Conservation (phyloP, 2,797 vertebrate genomes). For the Holocentrus rufus region DNA sequence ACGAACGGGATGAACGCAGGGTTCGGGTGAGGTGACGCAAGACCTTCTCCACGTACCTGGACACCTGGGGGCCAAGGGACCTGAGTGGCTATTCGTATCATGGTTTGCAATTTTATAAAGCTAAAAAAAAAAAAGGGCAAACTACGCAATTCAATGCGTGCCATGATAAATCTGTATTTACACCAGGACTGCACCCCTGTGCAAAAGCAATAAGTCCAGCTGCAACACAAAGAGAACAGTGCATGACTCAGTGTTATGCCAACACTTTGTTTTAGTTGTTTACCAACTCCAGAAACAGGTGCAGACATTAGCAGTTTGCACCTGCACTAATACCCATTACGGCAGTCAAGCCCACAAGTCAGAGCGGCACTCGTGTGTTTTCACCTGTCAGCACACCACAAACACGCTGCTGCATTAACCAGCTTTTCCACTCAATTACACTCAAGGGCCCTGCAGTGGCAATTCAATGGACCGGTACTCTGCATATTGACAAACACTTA, state of each 20-base stretch:
- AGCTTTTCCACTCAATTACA: conserved; percentile 67
- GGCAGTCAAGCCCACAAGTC: conserved; percentile 30
- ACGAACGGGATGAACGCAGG: no score
- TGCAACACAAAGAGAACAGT: conserved; percentile 36
- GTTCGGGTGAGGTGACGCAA: no score
- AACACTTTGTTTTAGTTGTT: conserved; percentile 47
- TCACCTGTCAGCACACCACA: conserved; percentile 59
- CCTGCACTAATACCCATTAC: conserved; percentile 29
- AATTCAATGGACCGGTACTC: conserved; percentile 36
- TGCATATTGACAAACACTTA: conserved; percentile 37
- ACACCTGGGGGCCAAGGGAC: not conserved
- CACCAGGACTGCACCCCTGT: not conserved
- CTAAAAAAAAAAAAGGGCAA: not conserved
- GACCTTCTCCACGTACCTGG: not conserved
- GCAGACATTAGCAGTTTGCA: conserved; percentile 18
- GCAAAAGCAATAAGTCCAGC: not conserved
- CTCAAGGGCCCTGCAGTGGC: conserved; percentile 9
- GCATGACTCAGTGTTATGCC: conserved; percentile 50
- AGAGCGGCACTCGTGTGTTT: conserved; percentile 51
- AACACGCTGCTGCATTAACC: conserved; percentile 41
- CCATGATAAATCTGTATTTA: no score
- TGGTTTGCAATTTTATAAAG: not conserved
- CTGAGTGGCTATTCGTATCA: not conserved
- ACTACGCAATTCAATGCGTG: no score
- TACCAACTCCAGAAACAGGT: conserved; percentile 46